Evolutionary conservation across 2,113 vertebrate species (phyloP), one percentile per base, ranked within the genome.

Genomic region (Verasper variegatus): DNA sequence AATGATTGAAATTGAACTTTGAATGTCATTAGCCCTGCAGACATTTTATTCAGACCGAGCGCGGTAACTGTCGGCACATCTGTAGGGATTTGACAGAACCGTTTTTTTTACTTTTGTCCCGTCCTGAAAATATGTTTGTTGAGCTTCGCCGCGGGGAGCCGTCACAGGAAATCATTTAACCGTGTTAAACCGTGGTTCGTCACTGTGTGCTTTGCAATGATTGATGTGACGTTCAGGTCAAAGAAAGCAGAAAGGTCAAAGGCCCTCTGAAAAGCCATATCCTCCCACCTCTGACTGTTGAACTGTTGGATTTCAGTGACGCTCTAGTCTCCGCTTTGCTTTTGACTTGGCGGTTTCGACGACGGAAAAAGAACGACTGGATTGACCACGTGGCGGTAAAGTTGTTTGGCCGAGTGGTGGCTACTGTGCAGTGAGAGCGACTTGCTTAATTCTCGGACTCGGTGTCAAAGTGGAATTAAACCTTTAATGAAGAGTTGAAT

Each of bases 251-350:
- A 18, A 51, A 18, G 17, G 47, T 51, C 67, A 56, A 80, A 82
- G 68, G 68, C 26, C 57, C 65, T 81, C 67, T 78, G 86, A 88
- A 87, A 92, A 93, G 91, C 88, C 92, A 93, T 93, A 91, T 82
- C 87, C 82, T 71, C 72, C 86, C 67, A 68, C 54, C 31, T 83
- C 73, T 52, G 88, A 91, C 86, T 89, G 85, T 90, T 90, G 49
- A 64, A 85, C 55, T 76, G 47, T 71, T 81, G 35, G 23, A 76
- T 83, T 83, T 78, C 37, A 68, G 66, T 72, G 58, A 79, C 52
- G 23, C 45, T n/a, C 57, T 82, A 23, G 77, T 83, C 70, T 80
- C 60, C 18, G 0, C 82, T 0, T 83, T 81, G 40, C 58, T 71
- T 84, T 85, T 84, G 60, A 76, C 68, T 71, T 59, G 55, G 64